phyloP scores from a whole-genome alignment of 2,113 vertebrate species.

The Pseudonaja textilis region DNA sequence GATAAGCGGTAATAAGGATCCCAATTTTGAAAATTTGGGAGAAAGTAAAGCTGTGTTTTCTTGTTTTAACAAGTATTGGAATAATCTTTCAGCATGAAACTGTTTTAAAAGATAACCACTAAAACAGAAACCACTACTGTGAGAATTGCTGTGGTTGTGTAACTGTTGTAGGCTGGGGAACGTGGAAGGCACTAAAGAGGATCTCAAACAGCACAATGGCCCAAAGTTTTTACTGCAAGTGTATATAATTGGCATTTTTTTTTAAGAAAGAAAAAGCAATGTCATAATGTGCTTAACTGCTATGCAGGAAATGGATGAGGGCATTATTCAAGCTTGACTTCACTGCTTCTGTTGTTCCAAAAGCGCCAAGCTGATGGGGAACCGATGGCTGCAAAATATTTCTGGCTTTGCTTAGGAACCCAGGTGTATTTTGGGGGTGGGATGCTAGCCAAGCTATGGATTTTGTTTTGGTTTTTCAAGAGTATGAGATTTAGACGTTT shows the following conservation, averaged over 20 bases:
- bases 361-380: slow-evolving; percentile 67
- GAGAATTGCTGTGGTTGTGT: slow-evolving; percentile 51
- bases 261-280: slow-evolving; percentile 65
- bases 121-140: slow-evolving; percentile 48
- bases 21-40: slow-evolving; percentile 55
- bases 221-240: slow-evolving; percentile 67
- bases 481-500: slow-evolving; percentile 82
- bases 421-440: slow-evolving; percentile 53
- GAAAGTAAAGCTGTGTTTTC: slow-evolving; percentile 56
- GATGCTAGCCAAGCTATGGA: neutral
- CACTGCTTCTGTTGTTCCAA: slow-evolving; percentile 76
- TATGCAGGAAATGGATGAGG: slow-evolving; percentile 78
- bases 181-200: slow-evolving; percentile 52
- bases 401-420: slow-evolving; percentile 70
- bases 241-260: slow-evolving; percentile 77
- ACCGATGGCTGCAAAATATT: slow-evolving; percentile 67
- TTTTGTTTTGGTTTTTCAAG: slow-evolving; percentile 67
- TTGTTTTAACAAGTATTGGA: slow-evolving; percentile 54
- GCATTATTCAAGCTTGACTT: slow-evolving; percentile 76
- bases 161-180: slow-evolving; percentile 58
- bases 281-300: slow-evolving; percentile 74
- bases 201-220: slow-evolving; percentile 71
- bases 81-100: slow-evolving; percentile 59
- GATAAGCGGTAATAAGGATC: slow-evolving; percentile 51
- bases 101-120: slow-evolving; percentile 73